Evolutionary conservation across 1,140 invertebrate species (phyloP).

Genomic region (Eueides isabella): DNA sequence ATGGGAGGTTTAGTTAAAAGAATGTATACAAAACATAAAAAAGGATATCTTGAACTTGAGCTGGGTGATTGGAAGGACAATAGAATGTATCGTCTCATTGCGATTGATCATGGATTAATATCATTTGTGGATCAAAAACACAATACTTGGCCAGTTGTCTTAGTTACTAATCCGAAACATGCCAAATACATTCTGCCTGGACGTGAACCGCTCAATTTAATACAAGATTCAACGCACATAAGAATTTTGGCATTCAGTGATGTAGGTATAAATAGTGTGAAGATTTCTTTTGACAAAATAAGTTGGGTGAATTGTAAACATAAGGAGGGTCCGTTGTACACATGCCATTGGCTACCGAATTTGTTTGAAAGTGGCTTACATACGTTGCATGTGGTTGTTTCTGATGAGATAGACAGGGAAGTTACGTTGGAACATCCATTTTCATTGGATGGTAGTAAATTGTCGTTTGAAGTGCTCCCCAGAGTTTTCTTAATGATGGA

Average conservation of each 20-base stretch:
- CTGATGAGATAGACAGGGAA: constrained; percentile 84
- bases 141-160: constrained; percentile 90
- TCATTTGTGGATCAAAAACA: constrained; percentile 93
- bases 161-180: constrained; percentile 96
- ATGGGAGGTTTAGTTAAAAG: constrained; percentile 89
- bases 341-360: constrained; percentile 87
- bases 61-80: constrained; percentile 97
- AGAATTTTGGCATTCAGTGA: constrained; percentile 90
- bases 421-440: constrained; percentile 87
- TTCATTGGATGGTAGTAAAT: constrained; percentile 88
- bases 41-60: constrained; percentile 94
- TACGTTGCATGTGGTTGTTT: constrained; percentile 85
- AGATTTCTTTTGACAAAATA: constrained; percentile 84
- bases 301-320: constrained; percentile 85
- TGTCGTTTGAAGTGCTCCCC: constrained; percentile 86
- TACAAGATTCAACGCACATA: constrained; percentile 90
- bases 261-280: constrained; percentile 85
- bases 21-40: constrained; percentile 94
- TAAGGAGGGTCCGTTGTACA: constrained; percentile 88
- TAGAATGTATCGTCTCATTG: constrained; percentile 91
- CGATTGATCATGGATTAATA: constrained; percentile 94
- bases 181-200: constrained; percentile 87
- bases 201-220: constrained; percentile 88
- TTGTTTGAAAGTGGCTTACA: constrained; percentile 87
- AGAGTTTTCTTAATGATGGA: constrained; percentile 89